A percentile compares a stretch with the other conserved stretches of the same genome.
Evolutionary conservation across 1,140 invertebrate species (phyloP).

Genomic region (Eurosta solidaginis): DNA sequence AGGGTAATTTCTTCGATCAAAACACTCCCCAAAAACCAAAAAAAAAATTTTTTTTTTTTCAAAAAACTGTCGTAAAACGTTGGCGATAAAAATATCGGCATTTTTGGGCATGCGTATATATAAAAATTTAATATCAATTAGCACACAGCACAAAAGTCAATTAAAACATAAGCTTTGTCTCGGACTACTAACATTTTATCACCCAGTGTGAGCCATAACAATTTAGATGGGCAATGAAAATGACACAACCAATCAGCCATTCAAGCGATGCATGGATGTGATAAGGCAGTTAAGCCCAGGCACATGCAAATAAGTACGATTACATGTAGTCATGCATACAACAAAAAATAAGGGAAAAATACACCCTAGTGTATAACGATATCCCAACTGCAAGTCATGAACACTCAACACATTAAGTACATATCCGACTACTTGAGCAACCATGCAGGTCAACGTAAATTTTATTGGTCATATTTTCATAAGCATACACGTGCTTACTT

Average conservation of each 20-base stretch:
- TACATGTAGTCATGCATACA: too few species aligned
- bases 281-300: not conserved
- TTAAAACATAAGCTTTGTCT: not conserved
- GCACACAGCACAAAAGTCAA: not conserved
- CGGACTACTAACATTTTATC: not conserved
- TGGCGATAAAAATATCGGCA: too few species aligned
- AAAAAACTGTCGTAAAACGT: too few species aligned
- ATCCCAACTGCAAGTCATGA: not conserved
- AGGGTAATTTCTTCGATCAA: too few species aligned
- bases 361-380: not conserved
- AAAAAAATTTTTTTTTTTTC: too few species aligned
- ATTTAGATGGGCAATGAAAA: not conserved
- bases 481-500: not conserved
- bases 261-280: not conserved
- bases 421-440: not conserved
- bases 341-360: not conserved
- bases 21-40: too few species aligned
- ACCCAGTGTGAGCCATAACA: not conserved
- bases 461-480: not conserved
- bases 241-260: slow-evolving; percentile 1
- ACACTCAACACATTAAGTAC: not conserved
- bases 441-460: not conserved
- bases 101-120: too few species aligned
- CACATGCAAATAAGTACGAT: not conserved
- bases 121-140: slow-evolving; percentile 9